Conservation (phyloP, 2,797 vertebrate species). For the Hemibagrus guttatus region DNA sequence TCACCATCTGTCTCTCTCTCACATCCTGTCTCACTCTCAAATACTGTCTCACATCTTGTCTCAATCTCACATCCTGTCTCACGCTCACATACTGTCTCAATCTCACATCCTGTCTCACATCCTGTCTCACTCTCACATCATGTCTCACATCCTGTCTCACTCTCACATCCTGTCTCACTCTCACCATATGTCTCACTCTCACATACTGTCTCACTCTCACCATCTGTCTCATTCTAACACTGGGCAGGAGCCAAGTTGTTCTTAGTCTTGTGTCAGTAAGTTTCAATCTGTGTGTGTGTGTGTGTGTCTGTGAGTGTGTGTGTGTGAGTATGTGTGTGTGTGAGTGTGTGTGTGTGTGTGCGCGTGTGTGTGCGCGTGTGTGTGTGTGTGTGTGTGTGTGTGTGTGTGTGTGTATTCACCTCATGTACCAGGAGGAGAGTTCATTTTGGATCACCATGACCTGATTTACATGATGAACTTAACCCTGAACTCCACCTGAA, state of each 20-base stretch:
- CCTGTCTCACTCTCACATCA: background rate
- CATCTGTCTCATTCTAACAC: background rate
- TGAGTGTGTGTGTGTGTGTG: background rate
- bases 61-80: background rate
- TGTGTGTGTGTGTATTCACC: background rate
- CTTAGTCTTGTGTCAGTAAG: no score
- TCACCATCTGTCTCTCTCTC: no score
- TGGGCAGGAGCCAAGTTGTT: background rate
- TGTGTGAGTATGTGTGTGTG: no score
- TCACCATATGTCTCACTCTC: background rate
- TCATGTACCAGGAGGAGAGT: background rate
- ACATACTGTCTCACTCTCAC: background rate
- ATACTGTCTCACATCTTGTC: background rate
- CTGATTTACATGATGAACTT: background rate
- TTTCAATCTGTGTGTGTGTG: background rate
- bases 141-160: background rate
- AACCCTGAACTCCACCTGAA: background rate
- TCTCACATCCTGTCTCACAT: background rate
- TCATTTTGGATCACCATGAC: background rate
- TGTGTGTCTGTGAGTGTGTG: no score
- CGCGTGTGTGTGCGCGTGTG: background rate
- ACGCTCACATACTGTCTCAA: background rate
- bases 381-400: background rate
- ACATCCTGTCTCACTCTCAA: background rate
- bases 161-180: background rate